Conservation (phyloP, 2,113 vertebrate species). For the Forbesichthys agassizii region DNA sequence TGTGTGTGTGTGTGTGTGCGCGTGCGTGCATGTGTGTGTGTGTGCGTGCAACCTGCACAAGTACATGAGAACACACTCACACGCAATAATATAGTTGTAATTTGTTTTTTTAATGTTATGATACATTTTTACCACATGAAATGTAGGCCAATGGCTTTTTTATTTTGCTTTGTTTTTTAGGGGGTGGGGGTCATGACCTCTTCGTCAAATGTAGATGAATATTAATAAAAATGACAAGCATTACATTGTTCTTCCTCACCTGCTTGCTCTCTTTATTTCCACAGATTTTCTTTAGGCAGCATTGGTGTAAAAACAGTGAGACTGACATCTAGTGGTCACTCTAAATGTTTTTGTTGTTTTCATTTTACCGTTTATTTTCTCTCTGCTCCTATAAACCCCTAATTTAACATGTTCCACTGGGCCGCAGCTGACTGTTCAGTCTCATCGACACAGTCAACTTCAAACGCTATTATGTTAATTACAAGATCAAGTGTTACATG, state of each 20-base stretch:
- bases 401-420: constrained; percentile 2
- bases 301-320: constrained; percentile 35
- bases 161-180: not conserved
- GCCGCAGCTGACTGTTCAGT: not conserved
- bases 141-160: not conserved
- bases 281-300: not conserved
- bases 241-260: too few relatives aligned
- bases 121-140: constrained; percentile 14
- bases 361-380: not conserved
- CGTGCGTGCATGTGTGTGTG: not conserved
- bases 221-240: too few relatives aligned
- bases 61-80: not conserved
- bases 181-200: too few relatives aligned
- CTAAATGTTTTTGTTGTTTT: not conserved
- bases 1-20: not conserved
- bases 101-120: not conserved
- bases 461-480: not conserved
- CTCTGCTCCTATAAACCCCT: not conserved
- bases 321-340: constrained; percentile 74
- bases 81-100: not conserved
- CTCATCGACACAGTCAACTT: not conserved
- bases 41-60: not conserved
- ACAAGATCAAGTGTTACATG: not conserved
- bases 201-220: too few relatives aligned
- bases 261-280: not conserved